phyloP scores from a whole-genome alignment of 2,797 vertebrate species.

The Leucoraja ocellata region DNA sequence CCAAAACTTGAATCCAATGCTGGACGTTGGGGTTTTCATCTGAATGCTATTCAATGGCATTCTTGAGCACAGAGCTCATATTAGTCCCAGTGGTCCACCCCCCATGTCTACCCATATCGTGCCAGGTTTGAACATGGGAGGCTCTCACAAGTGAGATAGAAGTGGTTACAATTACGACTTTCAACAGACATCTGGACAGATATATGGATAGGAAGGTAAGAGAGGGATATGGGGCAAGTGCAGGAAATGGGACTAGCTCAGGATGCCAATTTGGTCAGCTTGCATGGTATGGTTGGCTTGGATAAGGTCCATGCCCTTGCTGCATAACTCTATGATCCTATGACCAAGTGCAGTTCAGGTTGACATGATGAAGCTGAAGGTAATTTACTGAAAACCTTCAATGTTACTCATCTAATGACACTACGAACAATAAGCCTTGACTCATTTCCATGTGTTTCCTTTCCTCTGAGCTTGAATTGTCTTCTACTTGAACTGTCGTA shows the following conservation, averaged over 20 bases:
- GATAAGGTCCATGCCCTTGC: too few species aligned
- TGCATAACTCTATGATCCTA: too few species aligned
- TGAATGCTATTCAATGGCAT: not conserved
- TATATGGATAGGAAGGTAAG: too few species aligned
- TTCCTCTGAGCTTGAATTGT: not conserved
- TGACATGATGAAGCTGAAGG: not conserved
- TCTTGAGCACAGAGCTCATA: not conserved
- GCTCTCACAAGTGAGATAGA: too few species aligned
- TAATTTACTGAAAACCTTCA: not conserved
- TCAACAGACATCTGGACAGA: too few species aligned
- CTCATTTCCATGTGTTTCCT: not conserved
- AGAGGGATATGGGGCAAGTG: too few species aligned
- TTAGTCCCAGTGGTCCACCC: not conserved
- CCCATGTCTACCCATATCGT: too few species aligned
- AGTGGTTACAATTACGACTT: too few species aligned
- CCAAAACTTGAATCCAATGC: not conserved
- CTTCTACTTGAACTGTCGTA: not conserved
- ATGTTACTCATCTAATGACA: not conserved
- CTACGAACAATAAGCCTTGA: not conserved
- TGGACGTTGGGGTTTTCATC: not conserved
- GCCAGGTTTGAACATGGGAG: too few species aligned
- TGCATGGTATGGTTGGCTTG: too few species aligned
- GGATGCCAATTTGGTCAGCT: too few species aligned
- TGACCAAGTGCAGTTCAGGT: not conserved
- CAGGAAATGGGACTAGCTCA: too few species aligned